Evolutionary conservation across 2,113 vertebrate species (phyloP), one percentile per base, ranked within the genome.

Genomic region (Ammodytes marinus): DNA sequence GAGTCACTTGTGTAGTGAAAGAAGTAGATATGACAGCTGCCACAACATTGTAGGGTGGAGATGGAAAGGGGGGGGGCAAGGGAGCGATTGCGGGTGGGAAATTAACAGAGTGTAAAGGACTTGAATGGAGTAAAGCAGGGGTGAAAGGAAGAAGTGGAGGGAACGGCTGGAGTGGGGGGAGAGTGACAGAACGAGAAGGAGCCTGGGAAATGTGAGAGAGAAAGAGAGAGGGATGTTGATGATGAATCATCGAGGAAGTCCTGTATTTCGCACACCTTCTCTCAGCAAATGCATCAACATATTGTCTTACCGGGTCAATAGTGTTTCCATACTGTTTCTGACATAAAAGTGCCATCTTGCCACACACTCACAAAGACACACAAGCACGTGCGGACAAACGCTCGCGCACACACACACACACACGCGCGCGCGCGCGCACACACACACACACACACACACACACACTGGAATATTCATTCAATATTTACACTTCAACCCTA

Each of bases 21-120:
- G 4, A 59, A 75, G 82, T 84, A 88, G 89, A 90, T 86, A 71
- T 81, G 85, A 90, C 87, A 86, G 85, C 85, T 86, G 85, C 77
- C 79, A 88, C 71, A 77, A 83, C 80, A 85, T 39, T 69, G 53
- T 55, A 50, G 55, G 79, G 70, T 79, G 77, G 55, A 79, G 74
- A 50, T 0, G 39, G 47, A 39, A n/a, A n/a, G n/a, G n/a, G 72
- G 55, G 64, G 35, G 14, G 66, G 64, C 2, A 14, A 53, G n/a
- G 14, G 35, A 84, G 73, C n/a, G 72, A 57, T n/a, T n/a, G 57
- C 40, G 71, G 75, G 82, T 60, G 82, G 69, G 80, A 83, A 86
- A 83, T 80, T 82, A 90, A 76, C 80, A 83, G 74, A 87, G 79
- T 86, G 75, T 86, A 89, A 83, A 74, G 4, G 67, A 86, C 74